Evolutionary conservation across 2,797 vertebrate species (phyloP).

Genomic region (Linurgus olivaceus): DNA sequence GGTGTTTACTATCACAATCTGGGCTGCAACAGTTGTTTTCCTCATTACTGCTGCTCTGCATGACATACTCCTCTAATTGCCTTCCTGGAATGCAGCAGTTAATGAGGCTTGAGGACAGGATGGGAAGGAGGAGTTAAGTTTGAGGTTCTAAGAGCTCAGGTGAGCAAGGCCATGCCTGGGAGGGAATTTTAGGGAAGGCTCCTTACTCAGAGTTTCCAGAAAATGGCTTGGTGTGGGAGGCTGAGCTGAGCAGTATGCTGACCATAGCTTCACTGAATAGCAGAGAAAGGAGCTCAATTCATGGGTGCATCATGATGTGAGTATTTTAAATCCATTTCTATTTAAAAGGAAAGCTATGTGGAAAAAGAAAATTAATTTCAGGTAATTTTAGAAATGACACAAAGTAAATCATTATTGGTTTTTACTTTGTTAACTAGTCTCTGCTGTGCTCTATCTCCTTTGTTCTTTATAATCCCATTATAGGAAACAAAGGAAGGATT

Average conservation of each 20-base stretch:
- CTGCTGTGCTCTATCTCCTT: background rate
- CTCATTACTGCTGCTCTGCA: background rate
- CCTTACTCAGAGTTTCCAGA: background rate
- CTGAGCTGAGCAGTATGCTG: background rate
- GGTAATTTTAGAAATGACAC: background rate
- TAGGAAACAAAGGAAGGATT: background rate
- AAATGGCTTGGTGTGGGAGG: background rate
- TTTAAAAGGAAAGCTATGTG: background rate
- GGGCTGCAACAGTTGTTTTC: background rate
- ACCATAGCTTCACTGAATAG: rapidly evolving
- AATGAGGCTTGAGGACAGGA: background rate
- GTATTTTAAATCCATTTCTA: background rate
- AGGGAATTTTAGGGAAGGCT: background rate
- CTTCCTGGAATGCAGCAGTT: background rate
- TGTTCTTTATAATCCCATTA: background rate
- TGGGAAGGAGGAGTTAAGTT: background rate
- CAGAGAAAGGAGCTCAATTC: background rate
- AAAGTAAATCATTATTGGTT: background rate
- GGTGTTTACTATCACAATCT: background rate
- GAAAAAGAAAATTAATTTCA: background rate
- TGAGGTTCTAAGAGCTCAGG: background rate
- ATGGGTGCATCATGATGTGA: background rate
- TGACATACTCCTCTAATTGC: background rate
- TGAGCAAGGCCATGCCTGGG: background rate
- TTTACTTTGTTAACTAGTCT: background rate